phyloP scores from a whole-genome alignment of 2,113 vertebrate species.

The Pangasianodon hypophthalmus region DNA sequence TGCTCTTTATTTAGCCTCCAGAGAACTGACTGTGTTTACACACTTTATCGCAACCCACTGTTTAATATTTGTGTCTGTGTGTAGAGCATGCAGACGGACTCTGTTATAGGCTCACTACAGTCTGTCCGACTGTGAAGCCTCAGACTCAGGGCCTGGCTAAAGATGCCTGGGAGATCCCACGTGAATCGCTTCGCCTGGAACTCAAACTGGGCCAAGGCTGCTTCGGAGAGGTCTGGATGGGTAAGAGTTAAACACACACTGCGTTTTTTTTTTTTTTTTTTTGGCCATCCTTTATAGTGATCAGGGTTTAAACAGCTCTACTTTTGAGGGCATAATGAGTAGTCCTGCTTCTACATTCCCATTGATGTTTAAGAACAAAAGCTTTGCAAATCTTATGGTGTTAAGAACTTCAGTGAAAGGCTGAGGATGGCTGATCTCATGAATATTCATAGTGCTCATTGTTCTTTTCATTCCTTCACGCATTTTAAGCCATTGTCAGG shows the following conservation, averaged over 20 bases:
- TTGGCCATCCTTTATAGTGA: not conserved
- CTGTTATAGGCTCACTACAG: conserved; percentile 92
- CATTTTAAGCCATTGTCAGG: not conserved
- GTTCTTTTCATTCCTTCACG: not conserved
- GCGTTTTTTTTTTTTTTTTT: not conserved
- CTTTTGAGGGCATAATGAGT: not conserved
- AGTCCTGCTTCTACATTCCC: not conserved
- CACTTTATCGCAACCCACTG: conserved; percentile 3
- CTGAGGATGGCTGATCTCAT: conserved; percentile 2
- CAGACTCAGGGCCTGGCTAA: conserved; percentile 97
- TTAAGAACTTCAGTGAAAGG: not conserved
- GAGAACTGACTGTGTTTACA: not conserved
- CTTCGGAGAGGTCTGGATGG: conserved; percentile 99
- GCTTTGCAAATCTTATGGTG: not conserved
- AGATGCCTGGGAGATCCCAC: conserved; percentile 98
- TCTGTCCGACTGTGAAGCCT: conserved; percentile 97
- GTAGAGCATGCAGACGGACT: conserved; percentile 94
- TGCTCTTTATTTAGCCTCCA: not conserved
- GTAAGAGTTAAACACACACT: conserved; percentile 74
- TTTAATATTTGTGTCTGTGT: conserved; percentile 19
- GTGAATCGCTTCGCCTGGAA: conserved; percentile 92
- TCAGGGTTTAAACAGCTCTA: not conserved
- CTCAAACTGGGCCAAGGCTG: conserved; percentile 97
- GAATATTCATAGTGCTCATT: not conserved
- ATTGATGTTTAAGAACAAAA: conserved; percentile 6